Base-by-base conservation (phyloP, 2,797 vertebrate genomes). In the Silurus aristotelis region DNA sequence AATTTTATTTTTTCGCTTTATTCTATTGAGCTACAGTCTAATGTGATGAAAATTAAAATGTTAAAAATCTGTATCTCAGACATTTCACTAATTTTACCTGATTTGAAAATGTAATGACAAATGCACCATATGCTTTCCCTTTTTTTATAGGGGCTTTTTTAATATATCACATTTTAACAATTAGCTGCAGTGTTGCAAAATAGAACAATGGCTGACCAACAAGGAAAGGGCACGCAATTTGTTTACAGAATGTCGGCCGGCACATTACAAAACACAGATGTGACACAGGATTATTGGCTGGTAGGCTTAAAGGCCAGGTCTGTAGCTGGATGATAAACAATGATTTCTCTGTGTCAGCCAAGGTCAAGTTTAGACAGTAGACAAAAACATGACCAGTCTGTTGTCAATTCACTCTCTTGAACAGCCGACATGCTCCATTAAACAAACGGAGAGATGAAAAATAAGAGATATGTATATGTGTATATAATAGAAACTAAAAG, bases 281-380 rank as follows among this genome's bases (percentile, higher is more conserved):
- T 83, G 76, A 87, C 84, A 86, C 38, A 64, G 31, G 73, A 85
- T 83, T 77, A 87, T 84, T 72, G 55, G 48, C 67, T 80, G 83
- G 83, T 70, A 78, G 66, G 81, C 87, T 89, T 86, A 88, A 85
- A 89, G 86, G 84, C 82, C 86, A 83, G 64, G 80, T 68, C 73
- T 84, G 83, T 87, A 88, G 61, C 78, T 80, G 64, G 78, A 77
- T 83, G 31, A 84, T 86, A 77, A 89, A 81, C 19, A 73, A 8
- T 83, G 43, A 83, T 64, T 72, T 80, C 79, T 58, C 48, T 80
- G 56, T 43, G n/a, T 12, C 78, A 83, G 77, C 38, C 80, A 63
- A 52, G 71, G 58, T 89, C 88, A 80, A 61, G 31, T 67, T 80
- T 31, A 68, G 73, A 55, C 70, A 83, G 48, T 31, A 68, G 73